Evolutionary conservation across 92 coral and sea anemone genomes (phyloP).

Genomic region (Blastomussa wellsi): DNA sequence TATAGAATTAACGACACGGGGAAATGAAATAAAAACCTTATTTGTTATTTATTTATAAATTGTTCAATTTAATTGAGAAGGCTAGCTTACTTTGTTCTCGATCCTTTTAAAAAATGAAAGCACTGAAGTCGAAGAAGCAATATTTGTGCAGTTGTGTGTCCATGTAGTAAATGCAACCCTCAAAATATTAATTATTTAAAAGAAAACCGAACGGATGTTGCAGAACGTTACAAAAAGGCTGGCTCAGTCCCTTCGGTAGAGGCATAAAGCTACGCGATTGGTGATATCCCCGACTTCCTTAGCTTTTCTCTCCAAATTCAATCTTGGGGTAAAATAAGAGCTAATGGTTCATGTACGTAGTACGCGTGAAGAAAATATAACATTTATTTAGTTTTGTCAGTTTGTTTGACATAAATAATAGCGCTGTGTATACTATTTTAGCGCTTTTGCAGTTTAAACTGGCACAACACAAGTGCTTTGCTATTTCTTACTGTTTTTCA

Average conservation of each 20-base stretch:
- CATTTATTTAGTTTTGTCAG: not conserved
- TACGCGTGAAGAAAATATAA: not conserved
- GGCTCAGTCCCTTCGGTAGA: no score
- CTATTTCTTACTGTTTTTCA: not conserved
- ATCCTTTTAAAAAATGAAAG: not conserved
- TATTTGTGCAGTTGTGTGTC: not conserved
- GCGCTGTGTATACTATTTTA: not conserved
- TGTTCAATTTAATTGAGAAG: not conserved
- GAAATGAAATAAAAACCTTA: constrained; percentile 29
- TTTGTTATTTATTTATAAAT: constrained; percentile 5
- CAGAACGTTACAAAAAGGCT: no score
- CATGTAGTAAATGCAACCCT: no score
- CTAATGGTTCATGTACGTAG: no score
- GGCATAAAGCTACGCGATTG: no score
- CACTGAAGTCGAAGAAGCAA: not conserved
- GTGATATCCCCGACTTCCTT: no score
- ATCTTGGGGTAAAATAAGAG: no score
- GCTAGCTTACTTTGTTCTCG: not conserved
- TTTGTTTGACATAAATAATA: not conserved
- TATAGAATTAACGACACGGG: constrained; percentile 12
- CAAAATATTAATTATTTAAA: no score
- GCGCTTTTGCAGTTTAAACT: not conserved
- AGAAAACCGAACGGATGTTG: no score
- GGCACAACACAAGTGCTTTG: not conserved
- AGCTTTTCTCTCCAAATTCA: no score